Base-by-base conservation (phyloP, 2,797 vertebrate species). In the Eulemur coronatus region DNA sequence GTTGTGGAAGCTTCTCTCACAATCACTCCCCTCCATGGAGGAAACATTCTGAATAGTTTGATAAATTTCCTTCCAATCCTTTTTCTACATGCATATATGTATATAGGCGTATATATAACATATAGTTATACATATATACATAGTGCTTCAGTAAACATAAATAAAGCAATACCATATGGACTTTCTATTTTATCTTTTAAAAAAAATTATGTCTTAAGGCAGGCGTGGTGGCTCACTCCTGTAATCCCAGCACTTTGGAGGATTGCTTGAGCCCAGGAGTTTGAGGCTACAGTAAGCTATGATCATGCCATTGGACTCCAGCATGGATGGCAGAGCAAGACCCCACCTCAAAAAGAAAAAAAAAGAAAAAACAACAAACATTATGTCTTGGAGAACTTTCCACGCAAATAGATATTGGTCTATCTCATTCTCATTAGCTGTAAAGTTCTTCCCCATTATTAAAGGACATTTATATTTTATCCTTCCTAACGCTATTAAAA, bases 101-200 rank as follows among this genome's bases (percentile, higher is more conserved):
- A 24, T 22, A 24, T 0, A 24, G 4, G 5, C 18, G 0, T 28
- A 38, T 30, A 41, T 20, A 75, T 63, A 82, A 41, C 18, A 65
- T 46, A 80, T 38, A 35, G 43, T 15, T 55, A 26, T 43, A 33
- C 3, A 18, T 26, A 61, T 70, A 20, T n/a, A 10, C 43, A 81
- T 63, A 95, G 50, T 95, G n/a, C 35, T 30, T 93, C 94, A 73
- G 17, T 94, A 91, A 94, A 43, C 20, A 22, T 38, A 92, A 87
- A 61, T 50, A n/a, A 67, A 38, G 24, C 5, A 82, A 65, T 70
- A 20, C 33, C 1, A 50, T 80, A 63, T 73, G 6, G 8, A 61
- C 79, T 85, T 79, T 15, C 12, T 61, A 28, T 80, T 55, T 86
- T 70, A 3, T 72, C 35, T 82, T 69, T 67, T 35, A 28, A 69